Evolutionary conservation across 2,113 vertebrate genomes (phyloP).

Genomic region (Plecturocebus donacophilus): DNA sequence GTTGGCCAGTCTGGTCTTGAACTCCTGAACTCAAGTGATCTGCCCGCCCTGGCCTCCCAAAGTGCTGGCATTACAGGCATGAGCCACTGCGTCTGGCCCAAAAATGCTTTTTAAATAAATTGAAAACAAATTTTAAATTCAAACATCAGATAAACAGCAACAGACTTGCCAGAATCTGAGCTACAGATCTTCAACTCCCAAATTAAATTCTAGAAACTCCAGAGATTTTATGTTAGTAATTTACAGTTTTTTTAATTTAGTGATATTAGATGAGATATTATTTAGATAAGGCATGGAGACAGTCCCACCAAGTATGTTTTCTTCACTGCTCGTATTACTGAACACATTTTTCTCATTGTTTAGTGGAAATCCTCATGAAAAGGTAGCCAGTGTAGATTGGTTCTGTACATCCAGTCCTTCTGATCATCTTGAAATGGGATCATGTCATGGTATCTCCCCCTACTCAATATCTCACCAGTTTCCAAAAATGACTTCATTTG

Average conservation of each 20-base stretch:
- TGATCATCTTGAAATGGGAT: neutral
- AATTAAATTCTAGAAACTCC: neutral
- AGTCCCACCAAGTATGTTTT: neutral
- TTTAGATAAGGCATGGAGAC: neutral
- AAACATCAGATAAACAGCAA: neutral
- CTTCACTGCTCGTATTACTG: neutral
- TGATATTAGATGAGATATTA: neutral
- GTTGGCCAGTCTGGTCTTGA: neutral
- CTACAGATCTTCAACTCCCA: neutral
- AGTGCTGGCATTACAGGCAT: neutral
- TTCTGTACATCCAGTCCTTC: rapidly evolving
- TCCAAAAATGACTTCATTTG: neutral
- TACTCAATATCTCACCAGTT: neutral
- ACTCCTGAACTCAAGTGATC: neutral
- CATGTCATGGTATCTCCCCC: no score
- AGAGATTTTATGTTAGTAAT: neutral
- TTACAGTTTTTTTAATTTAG: neutral
- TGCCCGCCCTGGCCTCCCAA: rapidly evolving
- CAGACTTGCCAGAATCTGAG: neutral
- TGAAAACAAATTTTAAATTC: neutral
- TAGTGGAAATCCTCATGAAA: neutral
- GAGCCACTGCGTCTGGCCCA: no score
- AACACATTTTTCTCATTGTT: neutral
- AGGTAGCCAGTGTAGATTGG: neutral
- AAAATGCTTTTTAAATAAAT: neutral